Conservation (phyloP, 2,113 vertebrate genomes). For the Beaufortia kweichowensis region DNA sequence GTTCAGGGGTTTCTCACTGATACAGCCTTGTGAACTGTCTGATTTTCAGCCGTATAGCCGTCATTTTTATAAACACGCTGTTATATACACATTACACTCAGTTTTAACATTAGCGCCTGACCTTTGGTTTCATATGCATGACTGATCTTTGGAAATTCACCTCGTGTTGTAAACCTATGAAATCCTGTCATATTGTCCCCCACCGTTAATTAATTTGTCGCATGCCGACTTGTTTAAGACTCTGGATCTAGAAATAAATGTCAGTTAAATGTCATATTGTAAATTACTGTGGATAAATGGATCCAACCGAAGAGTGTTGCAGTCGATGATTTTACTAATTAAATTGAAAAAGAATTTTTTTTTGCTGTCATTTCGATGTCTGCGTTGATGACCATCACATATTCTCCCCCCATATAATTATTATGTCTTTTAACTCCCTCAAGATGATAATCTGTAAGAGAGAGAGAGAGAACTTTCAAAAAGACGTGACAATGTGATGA, state of each 20-base stretch:
- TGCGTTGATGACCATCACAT: neutral
- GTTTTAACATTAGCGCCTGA: neutral
- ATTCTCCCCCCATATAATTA: slow-evolving; percentile 16
- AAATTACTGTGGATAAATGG: slow-evolving; percentile 44
- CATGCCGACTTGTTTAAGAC: slow-evolving; percentile 33
- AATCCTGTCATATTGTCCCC: slow-evolving; percentile 28
- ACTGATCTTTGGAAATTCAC: slow-evolving; percentile 12
- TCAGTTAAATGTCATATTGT: slow-evolving; percentile 50
- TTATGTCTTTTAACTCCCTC: neutral
- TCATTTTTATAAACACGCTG: neutral
- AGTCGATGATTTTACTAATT: slow-evolving; percentile 47
- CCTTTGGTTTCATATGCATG: slow-evolving; percentile 7
- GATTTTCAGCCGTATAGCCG: too few species aligned
- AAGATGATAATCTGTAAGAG: slow-evolving; percentile 14
- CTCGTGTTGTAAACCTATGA: slow-evolving; percentile 29
- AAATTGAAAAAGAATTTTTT: slow-evolving; percentile 31
- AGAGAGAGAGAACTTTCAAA: slow-evolving; percentile 15
- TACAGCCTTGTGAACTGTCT: neutral
- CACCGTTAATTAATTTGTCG: slow-evolving; percentile 42
- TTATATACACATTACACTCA: neutral
- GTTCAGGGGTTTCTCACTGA: slow-evolving; percentile 21
- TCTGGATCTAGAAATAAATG: slow-evolving; percentile 48
- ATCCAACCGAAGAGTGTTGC: slow-evolving; percentile 34
- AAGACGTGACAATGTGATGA: slow-evolving; percentile 3
- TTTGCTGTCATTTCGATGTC: neutral